Evolutionary conservation across 1,140 invertebrate species (phyloP).

Genomic region (Streblospio benedicti): DNA sequence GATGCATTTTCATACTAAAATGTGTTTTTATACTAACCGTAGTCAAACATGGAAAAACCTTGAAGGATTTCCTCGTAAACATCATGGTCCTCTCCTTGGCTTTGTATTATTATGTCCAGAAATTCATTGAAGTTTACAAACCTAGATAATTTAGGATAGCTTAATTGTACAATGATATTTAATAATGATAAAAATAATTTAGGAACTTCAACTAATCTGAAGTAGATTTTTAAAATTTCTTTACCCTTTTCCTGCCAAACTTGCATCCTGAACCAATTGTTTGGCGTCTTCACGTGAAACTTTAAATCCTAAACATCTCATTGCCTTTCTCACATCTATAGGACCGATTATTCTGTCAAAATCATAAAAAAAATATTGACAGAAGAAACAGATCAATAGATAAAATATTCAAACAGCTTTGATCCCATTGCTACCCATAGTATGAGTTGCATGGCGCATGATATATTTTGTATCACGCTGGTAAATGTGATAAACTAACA

Average conservation of each 20-base stretch:
- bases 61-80: conserved; percentile 43
- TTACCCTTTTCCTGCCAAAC: conserved; percentile 31
- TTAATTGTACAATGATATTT: background rate
- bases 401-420: too few species aligned
- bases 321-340: conserved; percentile 32
- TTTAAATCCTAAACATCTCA: conserved; percentile 40
- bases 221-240: background rate
- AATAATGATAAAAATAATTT: background rate
- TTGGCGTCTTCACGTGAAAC: conserved; percentile 33
- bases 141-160: conserved; percentile 23
- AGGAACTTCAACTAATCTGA: too few species aligned
- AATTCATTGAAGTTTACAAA: conserved; percentile 41
- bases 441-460: too few species aligned
- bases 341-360: conserved; percentile 28
- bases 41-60: conserved; percentile 44
- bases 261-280: conserved; percentile 29
- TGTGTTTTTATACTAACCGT: conserved; percentile 26
- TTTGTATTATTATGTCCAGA: conserved; percentile 41
- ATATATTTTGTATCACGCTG: too few species aligned
- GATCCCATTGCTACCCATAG: too few species aligned
- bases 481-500: too few species aligned
- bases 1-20: too few species aligned
- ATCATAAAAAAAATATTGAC: background rate
- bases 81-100: conserved; percentile 40
- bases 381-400: background rate